Conservation (phyloP, 2,113 vertebrate species). For the Amazona guildingii region DNA sequence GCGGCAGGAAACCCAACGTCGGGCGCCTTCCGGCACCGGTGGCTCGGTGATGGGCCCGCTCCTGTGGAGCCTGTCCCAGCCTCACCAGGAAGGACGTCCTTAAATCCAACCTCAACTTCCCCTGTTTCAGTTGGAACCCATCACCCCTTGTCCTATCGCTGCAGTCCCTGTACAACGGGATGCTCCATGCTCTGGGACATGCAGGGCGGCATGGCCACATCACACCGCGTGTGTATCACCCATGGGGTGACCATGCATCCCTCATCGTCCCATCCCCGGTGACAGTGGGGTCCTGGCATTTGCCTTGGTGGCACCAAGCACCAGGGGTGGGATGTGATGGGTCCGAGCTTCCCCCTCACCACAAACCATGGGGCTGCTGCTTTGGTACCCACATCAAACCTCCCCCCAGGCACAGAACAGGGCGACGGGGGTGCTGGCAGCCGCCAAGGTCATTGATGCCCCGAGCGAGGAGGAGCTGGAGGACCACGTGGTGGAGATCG, state of each 20-base stretch:
- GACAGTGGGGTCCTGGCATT: neutral
- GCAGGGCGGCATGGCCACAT: neutral
- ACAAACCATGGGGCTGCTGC: neutral
- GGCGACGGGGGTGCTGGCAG: conserved; percentile 25
- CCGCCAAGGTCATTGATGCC: conserved; percentile 67
- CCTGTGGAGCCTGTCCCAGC: neutral
- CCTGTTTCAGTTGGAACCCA: neutral
- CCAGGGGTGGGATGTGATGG: accelerated
- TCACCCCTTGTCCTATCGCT: neutral
- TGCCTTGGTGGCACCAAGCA: neutral
- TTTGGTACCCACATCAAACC: accelerated
- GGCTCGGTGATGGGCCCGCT: accelerated
- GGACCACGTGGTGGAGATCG: conserved; percentile 68
- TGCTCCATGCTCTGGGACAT: neutral
- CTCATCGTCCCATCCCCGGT: neutral
- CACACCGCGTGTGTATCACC: neutral
- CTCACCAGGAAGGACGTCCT: neutral
- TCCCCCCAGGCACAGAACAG: conserved; percentile 31
- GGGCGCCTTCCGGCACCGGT: neutral
- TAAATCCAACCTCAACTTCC: neutral
- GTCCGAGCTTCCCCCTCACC: neutral
- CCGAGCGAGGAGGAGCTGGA: conserved; percentile 72
- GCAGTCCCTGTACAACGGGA: neutral
- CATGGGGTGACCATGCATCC: accelerated
- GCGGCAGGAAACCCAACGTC: neutral